Base-by-base conservation (phyloP, 2,888 invertebrate species). In the Harpalus rufipes region DNA sequence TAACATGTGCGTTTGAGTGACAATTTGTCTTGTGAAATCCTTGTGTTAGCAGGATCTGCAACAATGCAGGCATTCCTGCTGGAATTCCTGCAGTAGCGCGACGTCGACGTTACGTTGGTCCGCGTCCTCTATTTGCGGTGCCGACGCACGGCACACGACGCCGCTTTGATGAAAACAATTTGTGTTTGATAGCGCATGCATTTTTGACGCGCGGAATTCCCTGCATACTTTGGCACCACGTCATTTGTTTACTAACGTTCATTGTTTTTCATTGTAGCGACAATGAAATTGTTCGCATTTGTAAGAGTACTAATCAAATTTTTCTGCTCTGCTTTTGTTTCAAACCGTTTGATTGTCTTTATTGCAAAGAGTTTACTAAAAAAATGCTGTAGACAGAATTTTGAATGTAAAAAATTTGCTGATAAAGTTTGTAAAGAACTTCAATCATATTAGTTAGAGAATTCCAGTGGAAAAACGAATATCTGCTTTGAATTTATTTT, bases 81-180 rank as follows among this genome's bases (percentile, higher is more conserved):
- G 39, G 39, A 12, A 68, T 68, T 68, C 68, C 21, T 82, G 56
- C 56, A 18, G 65, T 32, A 65, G 7, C 8, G 44, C 44, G 44
- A 51, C 44, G 44, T 72, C 72, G 32, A 65, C 39, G 65, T 8
- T 32, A 14, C 10, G 12, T 12, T 8, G 7, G 5, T 65, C 65
- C 10, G 65, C 39, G 8, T 32, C 44, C 44, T 59, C 59, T 80
- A 61, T 80, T 80, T 80, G 59, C 59, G 79, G 58, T 59, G 51
- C 39, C 56, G 59, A 65, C 81, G 81, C 51, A 44, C 61, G 16
- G 39, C n/a, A n/a, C 18, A 8, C 14, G 12, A 7, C 61, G n/a
- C 44, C 65, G 63, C 81, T 81, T 82, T 82, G 72, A 82, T 72
- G 82, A 16, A 68, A 82, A 82, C 72, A 82, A 82, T 82, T 82